Percentiles rank a stretch among this genome's conserved stretches.
These are phyloP conservation scores for Sula dactylatra DNA, from an alignment of 2,113 vertebrate genomes.

Conservation along the genomic window DNA sequence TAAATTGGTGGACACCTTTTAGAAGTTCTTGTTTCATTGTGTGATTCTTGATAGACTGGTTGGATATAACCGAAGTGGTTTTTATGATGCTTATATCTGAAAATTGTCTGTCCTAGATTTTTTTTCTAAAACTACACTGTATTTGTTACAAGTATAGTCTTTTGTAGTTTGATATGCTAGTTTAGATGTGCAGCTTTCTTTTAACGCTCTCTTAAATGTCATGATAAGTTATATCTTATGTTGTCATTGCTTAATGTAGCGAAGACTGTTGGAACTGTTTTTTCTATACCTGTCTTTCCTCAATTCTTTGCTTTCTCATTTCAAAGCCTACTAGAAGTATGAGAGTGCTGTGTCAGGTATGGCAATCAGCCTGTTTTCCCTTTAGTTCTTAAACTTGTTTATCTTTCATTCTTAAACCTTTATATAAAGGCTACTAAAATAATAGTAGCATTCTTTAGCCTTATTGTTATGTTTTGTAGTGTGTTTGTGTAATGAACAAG, in stretches of 20 bases:
- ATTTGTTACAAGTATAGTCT: not conserved
- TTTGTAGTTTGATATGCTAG: not conserved
- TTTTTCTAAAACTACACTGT: not conserved
- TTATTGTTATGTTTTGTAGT: not conserved
- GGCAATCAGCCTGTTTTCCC: conserved; percentile 83
- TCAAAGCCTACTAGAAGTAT: conserved; percentile 99
- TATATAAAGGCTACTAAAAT: not conserved
- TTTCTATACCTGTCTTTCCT: conserved; percentile 81
- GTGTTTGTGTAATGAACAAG: not conserved
- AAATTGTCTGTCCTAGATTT: not conserved
- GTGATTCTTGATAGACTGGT: not conserved
- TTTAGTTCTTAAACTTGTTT: conserved; percentile 59
- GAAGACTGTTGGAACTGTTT: conserved; percentile 69
- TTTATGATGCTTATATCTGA: not conserved
- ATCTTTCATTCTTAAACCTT: conserved; percentile 2
- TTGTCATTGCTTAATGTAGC: conserved; percentile 32
- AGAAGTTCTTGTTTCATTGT: not conserved
- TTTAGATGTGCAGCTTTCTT: conserved; percentile 18
- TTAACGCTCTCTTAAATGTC: not conserved
- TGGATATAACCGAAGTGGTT: not conserved
- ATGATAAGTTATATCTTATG: not conserved
- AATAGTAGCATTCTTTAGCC: not conserved
- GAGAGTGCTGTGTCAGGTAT: conserved; percentile 99
- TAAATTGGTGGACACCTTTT: not conserved
- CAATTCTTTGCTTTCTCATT: conserved; percentile 92